Conservation (phyloP, 2,113 vertebrate genomes). For the human region GRCh38 chr13:22285001-22285500, state of each 20-base stretch:
- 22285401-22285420: not conserved
- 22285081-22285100: not conserved
- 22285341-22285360: not conserved
- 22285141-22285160: not conserved
- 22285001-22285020: not conserved
- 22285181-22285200: not conserved
- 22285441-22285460: not conserved
- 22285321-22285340: not conserved
- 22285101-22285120: no score
- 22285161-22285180: not conserved
- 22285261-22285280: not conserved
- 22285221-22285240: not conserved
- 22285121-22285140: no score
- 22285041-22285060: not conserved
- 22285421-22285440: not conserved
- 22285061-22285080: not conserved
- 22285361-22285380: not conserved
- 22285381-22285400: not conserved
- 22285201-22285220: not conserved
- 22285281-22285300: not conserved
- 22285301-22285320: not conserved
- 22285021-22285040: not conserved
- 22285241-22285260: not conserved
- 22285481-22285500: not conserved
- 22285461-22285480: not conserved